Evolutionary conservation across 2,888 invertebrate genomes (phyloP), one percentile per base, ranked within the genome.

Genomic region (Agriopis marginaria): DNA sequence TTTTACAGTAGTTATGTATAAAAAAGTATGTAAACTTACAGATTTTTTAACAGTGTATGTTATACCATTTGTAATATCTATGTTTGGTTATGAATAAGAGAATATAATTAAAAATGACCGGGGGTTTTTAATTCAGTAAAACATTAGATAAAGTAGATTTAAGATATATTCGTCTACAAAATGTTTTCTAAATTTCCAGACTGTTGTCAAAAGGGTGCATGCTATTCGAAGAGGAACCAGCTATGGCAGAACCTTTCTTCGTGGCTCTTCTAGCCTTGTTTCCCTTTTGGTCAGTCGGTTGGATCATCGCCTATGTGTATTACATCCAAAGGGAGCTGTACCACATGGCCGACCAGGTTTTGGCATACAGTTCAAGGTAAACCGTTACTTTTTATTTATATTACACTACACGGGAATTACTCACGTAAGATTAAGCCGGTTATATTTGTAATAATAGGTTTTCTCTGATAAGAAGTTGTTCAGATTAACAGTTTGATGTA

Each of bases 191-290:
- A 63, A 40, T 17, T 65, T 77, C 11, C 80, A 94, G 94, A 50
- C 82, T 93, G 10, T 73, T 94, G 7, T 84, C 86, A 9, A 92
- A 91, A 81, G 92, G 83, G 3, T 84, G 86, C 60, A 85, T 86
- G 77, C 70, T 90, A 40, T 89, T 83, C 50, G 89, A 93, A 47
- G 83, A 86, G 12, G 75, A 90, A 49, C 83, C 88, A 0, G 80
- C 78, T 7, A 79, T 75, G 2, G 92, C 93, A 0, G 93, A 93
- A 63, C 85, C 86, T 0, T 93, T 93, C 72, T 92, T 94, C 74
- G 65, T 78, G 7, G 86, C 89, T 0, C 78, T 93, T 2, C 68
- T 93, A 7, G 74, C 79, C 0, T 74, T 88, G 9, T 85, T 86
- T 64, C 93, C 93, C 0, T 85, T 82, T 53, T 92, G 90, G 87